Conservation (phyloP, 2,888 invertebrate species). For the Meloe dianella region DNA sequence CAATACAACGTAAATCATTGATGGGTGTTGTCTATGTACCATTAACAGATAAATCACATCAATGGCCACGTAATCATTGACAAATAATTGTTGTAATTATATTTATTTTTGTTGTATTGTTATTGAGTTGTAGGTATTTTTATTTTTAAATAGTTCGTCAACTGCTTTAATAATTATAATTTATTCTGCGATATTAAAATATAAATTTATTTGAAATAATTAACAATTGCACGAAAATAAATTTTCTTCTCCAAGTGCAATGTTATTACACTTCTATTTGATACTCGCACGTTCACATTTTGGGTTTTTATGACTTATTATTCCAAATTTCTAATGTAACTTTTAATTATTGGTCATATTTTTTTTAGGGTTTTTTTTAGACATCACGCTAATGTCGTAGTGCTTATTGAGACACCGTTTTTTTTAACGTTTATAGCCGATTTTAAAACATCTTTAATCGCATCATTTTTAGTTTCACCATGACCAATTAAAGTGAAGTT, state of each 20-base stretch:
- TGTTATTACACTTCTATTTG: no score
- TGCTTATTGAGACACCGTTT: background rate
- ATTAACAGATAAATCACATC: conserved; percentile 82
- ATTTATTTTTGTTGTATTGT: conserved; percentile 22
- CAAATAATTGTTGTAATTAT: conserved; percentile 43
- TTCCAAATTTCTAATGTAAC: no score
- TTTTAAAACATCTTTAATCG: background rate
- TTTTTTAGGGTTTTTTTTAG: no score
- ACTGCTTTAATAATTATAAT: background rate
- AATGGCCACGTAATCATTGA: conserved; percentile 65
- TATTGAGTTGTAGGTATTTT: conserved; percentile 29
- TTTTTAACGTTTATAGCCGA: background rate
- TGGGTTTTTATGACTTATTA: no score
- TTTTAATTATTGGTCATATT: no score
- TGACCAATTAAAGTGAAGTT: background rate
- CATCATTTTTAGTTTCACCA: conserved; percentile 5
- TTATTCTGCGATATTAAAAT: no score
- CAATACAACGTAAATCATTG: conserved; percentile 74
- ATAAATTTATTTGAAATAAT: no score
- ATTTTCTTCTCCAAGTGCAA: no score
- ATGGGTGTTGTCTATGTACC: conserved; percentile 99
- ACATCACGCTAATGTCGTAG: background rate
- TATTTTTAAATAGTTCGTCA: background rate
- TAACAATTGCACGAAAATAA: no score
- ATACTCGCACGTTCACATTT: no score